phyloP scores from a whole-genome alignment of 2,888 invertebrate species.

The Nematopogon swammerdamellus region DNA sequence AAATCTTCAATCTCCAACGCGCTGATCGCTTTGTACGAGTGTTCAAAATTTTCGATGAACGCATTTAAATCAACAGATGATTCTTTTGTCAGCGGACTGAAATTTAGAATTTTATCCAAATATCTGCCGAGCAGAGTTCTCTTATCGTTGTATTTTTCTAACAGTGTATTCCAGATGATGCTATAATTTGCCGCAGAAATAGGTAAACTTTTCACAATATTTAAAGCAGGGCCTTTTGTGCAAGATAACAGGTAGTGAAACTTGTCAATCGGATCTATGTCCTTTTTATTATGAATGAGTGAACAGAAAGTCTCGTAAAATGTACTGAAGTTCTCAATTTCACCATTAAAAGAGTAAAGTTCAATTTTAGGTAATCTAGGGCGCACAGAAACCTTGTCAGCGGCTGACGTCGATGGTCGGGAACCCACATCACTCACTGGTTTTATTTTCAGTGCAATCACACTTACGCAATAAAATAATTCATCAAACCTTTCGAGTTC shows the following conservation, averaged over 20 bases:
- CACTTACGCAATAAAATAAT: no score
- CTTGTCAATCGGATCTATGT: slow-evolving; percentile 5
- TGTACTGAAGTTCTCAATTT: slow-evolving; percentile 4
- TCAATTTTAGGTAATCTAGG: not conserved
- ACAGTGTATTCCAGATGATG: slow-evolving; percentile 9
- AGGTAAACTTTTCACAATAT: not conserved
- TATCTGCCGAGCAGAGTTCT: slow-evolving; percentile 6
- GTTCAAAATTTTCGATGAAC: slow-evolving; percentile 8
- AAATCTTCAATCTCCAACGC: slow-evolving; percentile 7
- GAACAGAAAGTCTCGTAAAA: slow-evolving; percentile 10
- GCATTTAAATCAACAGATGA: not conserved
- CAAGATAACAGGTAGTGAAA: slow-evolving; percentile 7
- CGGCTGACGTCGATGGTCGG: no score
- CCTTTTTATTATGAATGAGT: slow-evolving; percentile 7
- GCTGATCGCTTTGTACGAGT: slow-evolving; percentile 8
- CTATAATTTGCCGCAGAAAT: slow-evolving; percentile 5
- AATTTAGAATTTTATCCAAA: slow-evolving; percentile 4
- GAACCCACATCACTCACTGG: no score
- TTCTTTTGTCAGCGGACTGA: not conserved
- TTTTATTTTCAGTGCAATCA: no score
- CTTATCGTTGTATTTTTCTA: slow-evolving; percentile 11
- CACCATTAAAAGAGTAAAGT: not conserved
- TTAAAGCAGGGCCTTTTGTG: not conserved
- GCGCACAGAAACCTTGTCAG: not conserved
- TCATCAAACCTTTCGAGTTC: no score